These are phyloP conservation scores for Anarrhichthys ocellatus DNA, from an alignment of 2,113 vertebrate genomes.

Conservation along the genomic window DNA sequence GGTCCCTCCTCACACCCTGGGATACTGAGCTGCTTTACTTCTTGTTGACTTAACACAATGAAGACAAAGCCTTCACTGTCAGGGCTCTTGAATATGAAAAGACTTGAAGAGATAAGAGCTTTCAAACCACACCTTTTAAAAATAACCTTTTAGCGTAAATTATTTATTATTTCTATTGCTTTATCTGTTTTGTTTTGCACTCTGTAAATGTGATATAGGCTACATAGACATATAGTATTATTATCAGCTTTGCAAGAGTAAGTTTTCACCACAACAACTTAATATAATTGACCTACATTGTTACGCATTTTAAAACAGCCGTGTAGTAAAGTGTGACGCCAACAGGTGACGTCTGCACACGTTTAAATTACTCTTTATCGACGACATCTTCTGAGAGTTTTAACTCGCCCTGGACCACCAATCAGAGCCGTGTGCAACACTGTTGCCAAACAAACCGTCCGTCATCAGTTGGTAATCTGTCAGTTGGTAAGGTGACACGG, in stretches of 20 bases:
- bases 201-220: neutral
- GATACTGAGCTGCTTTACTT: neutral
- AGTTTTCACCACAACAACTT: neutral
- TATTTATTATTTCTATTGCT: neutral
- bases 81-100: neutral
- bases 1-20: neutral
- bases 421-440: neutral
- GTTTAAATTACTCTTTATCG: neutral
- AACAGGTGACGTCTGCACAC: slow-evolving; percentile 10
- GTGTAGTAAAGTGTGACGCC: no score
- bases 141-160: neutral
- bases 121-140: neutral
- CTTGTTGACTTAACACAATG: neutral
- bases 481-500: slow-evolving; percentile 52
- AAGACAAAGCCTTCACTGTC: neutral
- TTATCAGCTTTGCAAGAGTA: no score
- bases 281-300: neutral
- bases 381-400: neutral
- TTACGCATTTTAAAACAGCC: no score
- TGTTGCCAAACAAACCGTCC: neutral
- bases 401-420: neutral
- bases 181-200: neutral
- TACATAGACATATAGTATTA: neutral
- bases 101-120: neutral
- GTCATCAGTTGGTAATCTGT: neutral